A percentile compares a stretch with the other conserved stretches of the same genome.
Conservation (phyloP, 2,888 invertebrate genomes). For the Oxystoma pomonae region DNA sequence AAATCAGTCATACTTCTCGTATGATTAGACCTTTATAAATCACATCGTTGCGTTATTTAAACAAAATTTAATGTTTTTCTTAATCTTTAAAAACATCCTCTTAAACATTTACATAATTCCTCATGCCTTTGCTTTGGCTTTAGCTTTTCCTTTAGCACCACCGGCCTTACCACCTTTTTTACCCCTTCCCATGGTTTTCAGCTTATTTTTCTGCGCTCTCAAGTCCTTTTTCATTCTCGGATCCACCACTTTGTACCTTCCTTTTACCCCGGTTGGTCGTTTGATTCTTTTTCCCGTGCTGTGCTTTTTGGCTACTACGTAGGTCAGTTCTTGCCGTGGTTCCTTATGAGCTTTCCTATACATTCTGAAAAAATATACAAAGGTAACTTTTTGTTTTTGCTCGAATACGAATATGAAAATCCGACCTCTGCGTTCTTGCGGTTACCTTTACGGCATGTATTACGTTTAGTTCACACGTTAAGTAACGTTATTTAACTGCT, state of each 20-base stretch:
- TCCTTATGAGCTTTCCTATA: constrained; percentile 86
- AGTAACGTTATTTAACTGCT: too few relatives aligned
- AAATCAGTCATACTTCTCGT: too few relatives aligned
- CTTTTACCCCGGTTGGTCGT: constrained; percentile 85
- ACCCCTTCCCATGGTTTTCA: constrained; percentile 37
- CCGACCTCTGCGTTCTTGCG: too few relatives aligned
- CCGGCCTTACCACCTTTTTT: constrained; percentile 33
- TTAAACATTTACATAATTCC: too few relatives aligned
- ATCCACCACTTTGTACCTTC: constrained; percentile 93
- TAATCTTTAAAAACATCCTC: too few relatives aligned
- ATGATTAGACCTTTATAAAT: too few relatives aligned
- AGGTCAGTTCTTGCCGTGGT: constrained; percentile 86
- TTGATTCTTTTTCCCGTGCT: constrained; percentile 69
- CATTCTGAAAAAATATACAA: constrained; percentile 63
- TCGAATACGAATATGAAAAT: too few relatives aligned
- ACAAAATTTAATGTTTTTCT: too few relatives aligned
- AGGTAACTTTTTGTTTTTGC: too few relatives aligned
- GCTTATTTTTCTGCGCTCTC: constrained; percentile 57
- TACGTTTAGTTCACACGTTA: too few relatives aligned
- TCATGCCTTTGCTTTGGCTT: neutral
- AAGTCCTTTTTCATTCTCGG: constrained; percentile 93
- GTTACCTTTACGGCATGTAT: too few relatives aligned
- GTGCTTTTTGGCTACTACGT: constrained; percentile 91
- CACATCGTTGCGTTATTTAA: too few relatives aligned
- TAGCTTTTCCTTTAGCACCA: neutral